phyloP scores from a whole-genome alignment of 2,888 invertebrate genomes.

The Callimorpha dominula region DNA sequence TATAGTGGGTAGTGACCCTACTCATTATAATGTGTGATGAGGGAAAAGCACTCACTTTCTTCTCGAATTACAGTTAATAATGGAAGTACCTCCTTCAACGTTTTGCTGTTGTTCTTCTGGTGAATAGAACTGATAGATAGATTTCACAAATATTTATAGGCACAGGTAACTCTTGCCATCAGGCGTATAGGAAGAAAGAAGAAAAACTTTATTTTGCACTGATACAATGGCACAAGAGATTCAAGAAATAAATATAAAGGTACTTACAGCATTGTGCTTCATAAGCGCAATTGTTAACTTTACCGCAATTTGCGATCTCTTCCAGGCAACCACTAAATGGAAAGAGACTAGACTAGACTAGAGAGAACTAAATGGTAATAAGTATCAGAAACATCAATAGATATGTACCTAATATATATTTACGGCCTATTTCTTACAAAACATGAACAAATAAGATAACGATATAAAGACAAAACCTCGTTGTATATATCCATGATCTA shows the following conservation, averaged over 20 bases:
- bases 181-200: not conserved
- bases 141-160: not conserved
- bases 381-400: too few relatives aligned
- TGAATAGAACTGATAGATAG: too few relatives aligned
- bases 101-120: too few relatives aligned
- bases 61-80: not conserved
- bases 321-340: not conserved
- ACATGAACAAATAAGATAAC: not conserved
- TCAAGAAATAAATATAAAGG: too few relatives aligned
- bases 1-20: not conserved
- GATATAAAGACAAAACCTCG: not conserved
- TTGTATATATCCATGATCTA: not conserved
- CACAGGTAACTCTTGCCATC: not conserved
- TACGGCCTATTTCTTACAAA: not conserved
- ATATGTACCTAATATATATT: not conserved
- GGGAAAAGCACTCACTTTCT: too few relatives aligned
- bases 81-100: too few relatives aligned
- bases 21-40: not conserved
- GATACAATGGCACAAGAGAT: too few relatives aligned
- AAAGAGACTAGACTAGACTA: too few relatives aligned
- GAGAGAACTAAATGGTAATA: too few relatives aligned
- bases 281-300: too few relatives aligned
- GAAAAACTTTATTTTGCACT: not conserved
- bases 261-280: too few relatives aligned
- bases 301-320: not conserved